Conservation (phyloP, 1,140 invertebrate genomes). For the Amphibalanus amphitrite region DNA sequence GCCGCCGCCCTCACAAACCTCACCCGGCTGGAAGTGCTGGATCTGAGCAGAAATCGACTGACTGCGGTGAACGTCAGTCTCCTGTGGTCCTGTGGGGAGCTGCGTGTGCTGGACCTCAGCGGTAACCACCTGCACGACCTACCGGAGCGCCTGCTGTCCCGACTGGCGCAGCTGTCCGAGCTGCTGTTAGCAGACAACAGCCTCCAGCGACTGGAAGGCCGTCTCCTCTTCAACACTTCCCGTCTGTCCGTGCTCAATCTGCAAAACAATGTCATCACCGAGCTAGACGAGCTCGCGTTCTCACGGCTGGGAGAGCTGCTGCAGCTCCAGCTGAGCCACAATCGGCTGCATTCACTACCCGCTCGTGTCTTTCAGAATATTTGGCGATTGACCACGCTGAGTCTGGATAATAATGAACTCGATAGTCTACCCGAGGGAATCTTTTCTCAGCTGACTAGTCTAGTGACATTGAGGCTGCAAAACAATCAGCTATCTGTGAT, state of each 20-base stretch:
- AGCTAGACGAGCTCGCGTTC: conserved; percentile 53
- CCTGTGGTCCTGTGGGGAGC: conserved; percentile 16
- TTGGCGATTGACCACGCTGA: conserved; percentile 56
- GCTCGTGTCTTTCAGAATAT: conserved; percentile 51
- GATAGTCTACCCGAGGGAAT: conserved; percentile 55
- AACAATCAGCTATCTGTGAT: conserved; percentile 61
- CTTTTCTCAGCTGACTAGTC: conserved; percentile 49
- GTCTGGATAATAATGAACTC: conserved; percentile 78
- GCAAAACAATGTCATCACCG: conserved; percentile 65
- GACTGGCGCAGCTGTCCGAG: conserved; percentile 53
- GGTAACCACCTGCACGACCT: conserved; percentile 47
- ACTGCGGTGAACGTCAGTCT: conserved; percentile 16
- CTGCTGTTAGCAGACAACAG: conserved; percentile 81
- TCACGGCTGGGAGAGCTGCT: conserved; percentile 49
- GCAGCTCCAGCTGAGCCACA: conserved; percentile 67
- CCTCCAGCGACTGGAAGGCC: conserved; percentile 58
- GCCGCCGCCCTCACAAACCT: conserved; percentile 21
- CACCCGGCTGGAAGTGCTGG: conserved; percentile 22
- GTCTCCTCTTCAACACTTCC: conserved; percentile 57
- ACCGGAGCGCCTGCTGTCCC: conserved; percentile 50
- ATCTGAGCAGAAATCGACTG: conserved; percentile 24
- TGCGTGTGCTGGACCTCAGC: conserved; percentile 25
- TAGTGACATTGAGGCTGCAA: conserved; percentile 66
- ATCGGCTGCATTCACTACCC: conserved; percentile 60
- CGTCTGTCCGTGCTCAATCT: conserved; percentile 64